Conservation (phyloP, 2,888 invertebrate species). For the Pseudanteris insignis region DNA sequence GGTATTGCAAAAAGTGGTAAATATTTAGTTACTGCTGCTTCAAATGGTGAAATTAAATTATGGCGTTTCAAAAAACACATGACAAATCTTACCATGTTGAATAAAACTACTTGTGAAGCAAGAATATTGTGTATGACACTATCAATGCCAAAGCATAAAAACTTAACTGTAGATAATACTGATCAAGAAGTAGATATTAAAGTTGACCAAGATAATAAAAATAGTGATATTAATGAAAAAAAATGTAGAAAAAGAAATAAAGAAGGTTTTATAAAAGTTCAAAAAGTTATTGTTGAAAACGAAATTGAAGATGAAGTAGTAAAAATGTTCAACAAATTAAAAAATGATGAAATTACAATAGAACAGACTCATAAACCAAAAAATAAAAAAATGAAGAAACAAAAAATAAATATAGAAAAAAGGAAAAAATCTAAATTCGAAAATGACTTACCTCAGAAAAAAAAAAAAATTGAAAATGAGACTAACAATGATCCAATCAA, state of each 20-base stretch:
- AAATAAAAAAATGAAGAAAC: constrained; percentile 4
- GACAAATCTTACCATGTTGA: constrained; percentile 62
- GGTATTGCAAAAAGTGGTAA: constrained; percentile 71
- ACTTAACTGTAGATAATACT: background rate
- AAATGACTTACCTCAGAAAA: constrained; percentile 1
- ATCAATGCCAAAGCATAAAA: constrained; percentile 52
- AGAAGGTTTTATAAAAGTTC: background rate
- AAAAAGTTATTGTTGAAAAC: constrained; percentile 24
- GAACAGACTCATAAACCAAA: background rate
- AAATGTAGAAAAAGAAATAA: constrained; percentile 6
- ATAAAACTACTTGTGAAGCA: constrained; percentile 69
- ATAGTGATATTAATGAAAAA: constrained; percentile 50
- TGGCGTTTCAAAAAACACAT: constrained; percentile 69
- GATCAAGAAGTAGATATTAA: constrained; percentile 15
- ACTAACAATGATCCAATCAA: background rate
- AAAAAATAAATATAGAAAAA: constrained; percentile 6
- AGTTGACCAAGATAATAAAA: constrained; percentile 14
- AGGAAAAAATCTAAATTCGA: constrained; percentile 1
- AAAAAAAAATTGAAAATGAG: constrained; percentile 17
- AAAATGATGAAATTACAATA: too few relatives aligned
- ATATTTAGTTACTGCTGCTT: constrained; percentile 77
- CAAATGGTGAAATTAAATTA: constrained; percentile 81
- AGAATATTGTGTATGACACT: constrained; percentile 79
- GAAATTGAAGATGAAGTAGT: constrained; percentile 38
- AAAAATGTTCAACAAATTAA: too few relatives aligned